Base-by-base conservation (phyloP, 2,888 invertebrate genomes). In the Listrodromus nycthemerus region DNA sequence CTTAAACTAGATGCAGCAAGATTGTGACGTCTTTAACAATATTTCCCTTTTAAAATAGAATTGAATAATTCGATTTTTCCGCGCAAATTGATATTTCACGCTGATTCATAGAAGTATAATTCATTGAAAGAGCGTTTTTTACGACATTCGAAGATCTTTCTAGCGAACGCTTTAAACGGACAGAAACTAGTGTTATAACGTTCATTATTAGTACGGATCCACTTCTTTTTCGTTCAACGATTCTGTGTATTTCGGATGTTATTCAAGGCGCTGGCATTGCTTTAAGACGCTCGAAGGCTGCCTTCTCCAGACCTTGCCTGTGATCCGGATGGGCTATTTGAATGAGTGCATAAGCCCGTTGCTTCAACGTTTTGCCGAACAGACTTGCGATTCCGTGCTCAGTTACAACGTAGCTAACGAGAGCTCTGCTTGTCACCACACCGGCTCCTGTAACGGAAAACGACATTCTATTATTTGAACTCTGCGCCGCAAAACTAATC, bases 351-450 rank as follows among this genome's bases (percentile, higher is more conserved):
- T 96, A 94, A 1, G 96, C 96, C 80, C 96, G 91, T 90, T 96
- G 96, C 16, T 96, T 94, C 70, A 96, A 93, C 87, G 94, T 95
- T 91, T 95, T 96, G 1, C 96, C 96, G 89, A 96, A 96, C n/a
- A 96, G 92, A 86, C 94, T 94, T 0, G 96, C 96, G 80, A 96
- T 95, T 63, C 96, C 96, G 88, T 95, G 94, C 89, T 96, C 96
- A 0, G 96, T 96, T 0, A 96, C 96, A 0, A 96, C 94, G 90
- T 96, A 96, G 88, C 96, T 96, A 8, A 95, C 95, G 83, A 96
- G 95, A 1, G 95, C 96, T 89, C 96, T 93, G 19, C 95, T 95
- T 0, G 96, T 96, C 4, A 96, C 96, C 3, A 96, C 96, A 65
- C 96, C 96, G 84, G 95, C 95, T 87, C 96, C 96, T 95, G 90